Evolutionary conservation across 2,888 invertebrate species (phyloP).

Genomic region (Nomada flava): DNA sequence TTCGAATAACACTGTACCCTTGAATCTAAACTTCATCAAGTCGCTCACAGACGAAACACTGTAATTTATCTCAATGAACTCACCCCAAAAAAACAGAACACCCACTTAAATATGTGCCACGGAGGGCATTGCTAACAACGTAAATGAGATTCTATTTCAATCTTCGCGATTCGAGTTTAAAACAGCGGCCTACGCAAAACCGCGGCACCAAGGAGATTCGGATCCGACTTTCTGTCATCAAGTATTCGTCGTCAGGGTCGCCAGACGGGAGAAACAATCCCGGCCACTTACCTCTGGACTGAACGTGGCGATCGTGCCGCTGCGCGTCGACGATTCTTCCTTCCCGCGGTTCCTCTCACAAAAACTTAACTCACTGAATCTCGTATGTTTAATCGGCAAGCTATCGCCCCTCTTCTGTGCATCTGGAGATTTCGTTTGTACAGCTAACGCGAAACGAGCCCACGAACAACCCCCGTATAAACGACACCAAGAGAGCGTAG

Average conservation of each 20-base stretch:
- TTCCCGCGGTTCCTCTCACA: constrained; percentile 28
- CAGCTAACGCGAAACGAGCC: background rate
- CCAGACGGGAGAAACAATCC: constrained; percentile 1
- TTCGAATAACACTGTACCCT: no score
- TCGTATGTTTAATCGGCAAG: constrained; percentile 14
- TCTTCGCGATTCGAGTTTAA: background rate
- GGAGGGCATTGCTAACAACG: background rate
- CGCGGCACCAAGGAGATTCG: background rate
- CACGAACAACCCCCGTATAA: constrained; percentile 27
- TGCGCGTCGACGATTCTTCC: constrained; percentile 36
- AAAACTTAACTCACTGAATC: constrained; percentile 49
- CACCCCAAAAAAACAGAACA: no score
- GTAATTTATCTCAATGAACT: no score
- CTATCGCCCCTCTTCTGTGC: constrained; percentile 65
- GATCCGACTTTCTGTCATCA: constrained; percentile 1
- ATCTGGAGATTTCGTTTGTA: constrained; percentile 39
- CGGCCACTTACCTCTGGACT: constrained; percentile 69
- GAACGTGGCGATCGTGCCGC: constrained; percentile 54
- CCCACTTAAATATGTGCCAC: no score
- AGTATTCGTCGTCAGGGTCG: constrained; percentile 23
- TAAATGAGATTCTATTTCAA: background rate
- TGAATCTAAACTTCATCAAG: no score
- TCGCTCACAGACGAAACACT: no score
- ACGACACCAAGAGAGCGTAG: constrained; percentile 65
- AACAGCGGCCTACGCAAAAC: background rate